A percentile compares a stretch with the other conserved stretches of the same genome.
Evolutionary conservation across 2,797 vertebrate genomes (phyloP).

Genomic region (Otolemur crassicaudatus): DNA sequence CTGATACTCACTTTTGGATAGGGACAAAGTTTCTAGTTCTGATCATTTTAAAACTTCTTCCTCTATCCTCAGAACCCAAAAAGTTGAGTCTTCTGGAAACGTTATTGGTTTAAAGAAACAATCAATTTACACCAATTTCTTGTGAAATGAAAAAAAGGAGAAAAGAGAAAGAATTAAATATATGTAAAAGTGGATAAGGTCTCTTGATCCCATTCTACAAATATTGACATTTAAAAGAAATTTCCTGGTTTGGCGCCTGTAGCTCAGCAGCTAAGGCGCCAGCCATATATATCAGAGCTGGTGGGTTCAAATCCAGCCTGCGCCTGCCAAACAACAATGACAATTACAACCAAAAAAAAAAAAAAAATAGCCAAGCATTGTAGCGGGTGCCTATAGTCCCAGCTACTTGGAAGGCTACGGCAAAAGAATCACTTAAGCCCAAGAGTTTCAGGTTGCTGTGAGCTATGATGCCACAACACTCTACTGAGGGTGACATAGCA

Average conservation of each 20-base stretch:
- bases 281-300: no score
- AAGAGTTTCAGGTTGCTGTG: no score
- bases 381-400: no score
- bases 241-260: neutral
- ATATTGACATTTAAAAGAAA: neutral
- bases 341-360: no score
- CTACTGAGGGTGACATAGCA: no score
- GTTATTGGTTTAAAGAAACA: slow-evolving; percentile 42
- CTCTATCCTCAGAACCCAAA: slow-evolving; percentile 60
- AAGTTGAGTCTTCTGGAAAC: slow-evolving; percentile 20
- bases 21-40: neutral
- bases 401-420: no score
- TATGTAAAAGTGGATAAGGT: neutral
- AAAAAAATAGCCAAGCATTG: no score
- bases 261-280: no score
- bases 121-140: neutral
- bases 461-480: no score
- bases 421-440: no score
- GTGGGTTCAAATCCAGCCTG: no score
- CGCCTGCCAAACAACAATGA: no score
- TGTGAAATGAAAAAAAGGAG: neutral
- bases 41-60: neutral
- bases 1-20: slow-evolving; percentile 5
- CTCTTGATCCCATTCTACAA: slow-evolving; percentile 25
- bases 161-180: neutral